Percentiles rank a stretch among this genome's conserved stretches.
phyloP scores from a whole-genome alignment of 2,797 vertebrate genomes.

The Diplodus sargus region DNA sequence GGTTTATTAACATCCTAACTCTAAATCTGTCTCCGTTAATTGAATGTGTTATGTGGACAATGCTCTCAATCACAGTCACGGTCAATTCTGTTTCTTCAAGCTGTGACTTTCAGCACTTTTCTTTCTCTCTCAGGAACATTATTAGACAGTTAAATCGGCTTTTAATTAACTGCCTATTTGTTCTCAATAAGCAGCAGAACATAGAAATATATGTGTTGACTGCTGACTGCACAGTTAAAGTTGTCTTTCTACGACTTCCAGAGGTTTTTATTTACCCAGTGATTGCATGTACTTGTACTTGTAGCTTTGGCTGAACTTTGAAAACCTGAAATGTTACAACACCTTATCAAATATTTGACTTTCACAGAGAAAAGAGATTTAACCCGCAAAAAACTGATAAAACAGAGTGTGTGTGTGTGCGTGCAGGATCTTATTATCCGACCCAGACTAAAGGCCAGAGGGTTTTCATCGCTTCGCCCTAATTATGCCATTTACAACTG shows the following conservation, averaged over 20 bases:
- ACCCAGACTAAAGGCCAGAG: constrained; percentile 44
- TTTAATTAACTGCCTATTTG: constrained; percentile 1
- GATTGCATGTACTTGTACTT: neutral
- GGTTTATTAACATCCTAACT: constrained; percentile 31
- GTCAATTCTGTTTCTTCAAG: neutral
- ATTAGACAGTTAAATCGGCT: neutral
- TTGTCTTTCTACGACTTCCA: too few species aligned
- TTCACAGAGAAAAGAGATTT: constrained; percentile 12
- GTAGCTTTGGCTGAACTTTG: neutral
- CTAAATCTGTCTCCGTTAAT: constrained; percentile 29
- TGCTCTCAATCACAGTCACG: constrained; percentile 12
- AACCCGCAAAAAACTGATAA: too few species aligned
- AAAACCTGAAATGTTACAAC: neutral
- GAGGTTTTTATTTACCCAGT: neutral
- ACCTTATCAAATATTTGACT: constrained; percentile 3
- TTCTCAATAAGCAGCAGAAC: neutral
- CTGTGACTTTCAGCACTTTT: neutral
- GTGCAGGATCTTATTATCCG: constrained; percentile 38
- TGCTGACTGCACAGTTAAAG: too few species aligned
- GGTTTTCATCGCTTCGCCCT: constrained; percentile 61
- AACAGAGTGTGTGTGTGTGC: neutral
- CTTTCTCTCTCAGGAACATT: neutral
- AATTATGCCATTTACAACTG: constrained; percentile 63
- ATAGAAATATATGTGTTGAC: neutral
- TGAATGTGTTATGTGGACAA: constrained; percentile 14